Base-by-base conservation (phyloP, 2,888 invertebrate genomes). In the Nycteola revayana region DNA sequence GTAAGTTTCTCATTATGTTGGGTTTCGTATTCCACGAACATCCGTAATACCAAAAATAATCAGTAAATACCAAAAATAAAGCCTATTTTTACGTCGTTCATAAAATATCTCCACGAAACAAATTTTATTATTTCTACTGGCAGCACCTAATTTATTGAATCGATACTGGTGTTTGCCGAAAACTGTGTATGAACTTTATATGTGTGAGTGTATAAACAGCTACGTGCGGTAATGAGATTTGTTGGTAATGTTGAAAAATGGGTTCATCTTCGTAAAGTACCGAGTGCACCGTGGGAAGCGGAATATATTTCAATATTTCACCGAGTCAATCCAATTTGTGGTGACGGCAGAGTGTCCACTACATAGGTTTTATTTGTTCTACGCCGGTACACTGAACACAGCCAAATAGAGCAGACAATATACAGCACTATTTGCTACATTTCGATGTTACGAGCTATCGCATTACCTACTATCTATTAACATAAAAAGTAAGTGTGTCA, bases 281-380 rank as follows among this genome's bases (percentile, higher is more conserved):
- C 39, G 60, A 67, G 69, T 66, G 66, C 64, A 66, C 58, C 58
- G 42, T 55, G 38, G 58, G 60, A 59, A 61, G 40, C 40, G 40
- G 47, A 42, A 55, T 67, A 67, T 68, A 67, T 70, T 73, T 70
- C 65, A 66, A 67, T 66, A 60, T 60, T 49, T 51, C n/a, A n/a
- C n/a, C 51, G 60, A 53, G 75, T 76, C 81, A 77, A 79, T 79
- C 72, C 77, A 80, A 81, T 81, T 78, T 78, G 69, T 51, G 70
- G 69, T 62, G 71, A 72, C 71, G 65, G 69, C 64, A 49, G 57
- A 67, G 72, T 65, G 66, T 65, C 64, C 68, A 64, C 68, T 56
- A 66, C 71, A 66, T 28, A 49, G 60, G 60, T 72, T 76, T 72
- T 76, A 77, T 77, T 75, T 71, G 71, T 63, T 60, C 69, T 66